Evolutionary conservation across 2,113 vertebrate genomes (phyloP).

Genomic region (Pteruthius melanotis): DNA sequence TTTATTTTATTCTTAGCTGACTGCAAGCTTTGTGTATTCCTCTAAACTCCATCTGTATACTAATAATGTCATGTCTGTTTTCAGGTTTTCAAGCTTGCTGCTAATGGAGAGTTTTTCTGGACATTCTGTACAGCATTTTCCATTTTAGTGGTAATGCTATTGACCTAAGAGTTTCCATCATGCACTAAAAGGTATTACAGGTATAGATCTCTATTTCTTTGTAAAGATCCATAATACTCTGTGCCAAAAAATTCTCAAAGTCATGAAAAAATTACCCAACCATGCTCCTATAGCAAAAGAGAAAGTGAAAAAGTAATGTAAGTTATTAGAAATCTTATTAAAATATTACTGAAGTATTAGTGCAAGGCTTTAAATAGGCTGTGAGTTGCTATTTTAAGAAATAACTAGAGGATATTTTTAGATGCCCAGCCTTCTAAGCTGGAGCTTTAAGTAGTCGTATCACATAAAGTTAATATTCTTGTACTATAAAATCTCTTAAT

Average conservation of each 20-base stretch:
- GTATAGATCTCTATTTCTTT: slow-evolving; percentile 15
- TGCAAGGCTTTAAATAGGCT: background rate
- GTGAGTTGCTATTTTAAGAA: background rate
- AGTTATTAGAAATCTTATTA: background rate
- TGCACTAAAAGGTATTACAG: slow-evolving; percentile 15
- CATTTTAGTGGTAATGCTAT: slow-evolving; percentile 32
- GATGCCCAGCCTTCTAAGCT: background rate
- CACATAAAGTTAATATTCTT: background rate
- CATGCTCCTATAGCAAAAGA: background rate
- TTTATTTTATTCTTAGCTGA: slow-evolving; percentile 23
- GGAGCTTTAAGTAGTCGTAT: background rate
- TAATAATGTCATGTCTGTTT: background rate
- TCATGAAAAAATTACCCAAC: background rate
- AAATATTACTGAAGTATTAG: background rate
- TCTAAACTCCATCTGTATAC: background rate
- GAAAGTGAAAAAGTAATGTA: background rate
- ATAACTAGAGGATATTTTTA: background rate
- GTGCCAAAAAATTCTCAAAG: background rate
- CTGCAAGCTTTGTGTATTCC: background rate
- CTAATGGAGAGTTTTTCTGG: slow-evolving; percentile 18
- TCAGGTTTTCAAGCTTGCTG: slow-evolving; percentile 5
- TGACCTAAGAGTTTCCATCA: slow-evolving; percentile 18
- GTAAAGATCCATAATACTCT: background rate
- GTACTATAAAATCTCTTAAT: background rate
- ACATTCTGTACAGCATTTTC: slow-evolving; percentile 3